Percentiles rank a stretch among this genome's conserved stretches.
Evolutionary conservation across 2,797 vertebrate species (phyloP).

Genomic region (Varecia variegata): DNA sequence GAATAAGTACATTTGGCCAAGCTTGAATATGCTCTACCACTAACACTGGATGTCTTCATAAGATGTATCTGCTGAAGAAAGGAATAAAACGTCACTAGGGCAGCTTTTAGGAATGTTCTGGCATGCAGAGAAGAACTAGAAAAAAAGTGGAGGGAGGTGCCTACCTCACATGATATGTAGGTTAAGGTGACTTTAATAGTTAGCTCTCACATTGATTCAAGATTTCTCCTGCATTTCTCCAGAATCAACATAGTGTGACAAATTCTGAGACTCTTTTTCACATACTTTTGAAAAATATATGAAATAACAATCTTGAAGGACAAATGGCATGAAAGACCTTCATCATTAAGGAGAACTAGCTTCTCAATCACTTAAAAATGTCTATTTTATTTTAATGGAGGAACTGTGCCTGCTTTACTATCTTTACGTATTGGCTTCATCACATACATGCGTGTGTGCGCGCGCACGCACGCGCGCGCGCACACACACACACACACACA

Average conservation of each 20-base stretch:
- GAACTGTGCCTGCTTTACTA: not conserved
- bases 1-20: not conserved
- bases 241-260: not conserved
- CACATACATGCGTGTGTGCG: not conserved
- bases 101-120: not conserved
- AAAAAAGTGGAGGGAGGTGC: no score
- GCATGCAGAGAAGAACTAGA: not conserved
- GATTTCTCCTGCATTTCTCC: not conserved
- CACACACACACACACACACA: not conserved
- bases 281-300: not conserved
- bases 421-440: not conserved
- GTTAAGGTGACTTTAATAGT: not conserved
- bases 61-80: not conserved
- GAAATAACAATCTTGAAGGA: not conserved
- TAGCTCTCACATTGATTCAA: not conserved
- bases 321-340: not conserved
- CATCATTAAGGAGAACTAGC: not conserved
- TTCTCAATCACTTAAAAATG: not conserved
- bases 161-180: not conserved
- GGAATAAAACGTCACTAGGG: not conserved
- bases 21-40: not conserved
- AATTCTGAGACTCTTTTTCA: not conserved
- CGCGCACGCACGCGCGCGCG: no score
- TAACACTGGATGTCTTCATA: not conserved
- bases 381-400: not conserved